These are phyloP conservation scores for Hecatera dysodea DNA, from an alignment of 2,888 invertebrate species.

Conservation along the genomic window DNA sequence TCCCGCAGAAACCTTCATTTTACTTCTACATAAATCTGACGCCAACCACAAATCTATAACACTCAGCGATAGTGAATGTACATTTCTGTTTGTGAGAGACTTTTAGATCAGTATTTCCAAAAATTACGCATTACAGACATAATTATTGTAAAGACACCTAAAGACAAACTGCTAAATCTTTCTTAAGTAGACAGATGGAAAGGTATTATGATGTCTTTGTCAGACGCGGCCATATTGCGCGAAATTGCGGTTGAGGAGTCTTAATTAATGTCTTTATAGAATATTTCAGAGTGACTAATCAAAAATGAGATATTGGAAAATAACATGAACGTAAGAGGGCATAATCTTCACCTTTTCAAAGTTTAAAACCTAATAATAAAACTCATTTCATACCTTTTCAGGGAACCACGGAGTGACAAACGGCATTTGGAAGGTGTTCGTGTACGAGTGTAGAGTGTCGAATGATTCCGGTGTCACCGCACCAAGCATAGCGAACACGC, in stretches of 20 bases:
- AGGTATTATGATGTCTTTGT: too few species aligned
- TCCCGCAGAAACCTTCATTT: too few species aligned
- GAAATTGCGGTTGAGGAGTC: too few species aligned
- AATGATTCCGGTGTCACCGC: slow-evolving; percentile 98
- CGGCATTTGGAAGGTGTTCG: slow-evolving; percentile 98
- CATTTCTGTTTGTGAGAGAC: too few species aligned
- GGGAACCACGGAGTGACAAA: slow-evolving; percentile 98
- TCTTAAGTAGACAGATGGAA: too few species aligned
- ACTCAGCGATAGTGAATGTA: too few species aligned
- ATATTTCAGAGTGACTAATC: too few species aligned
- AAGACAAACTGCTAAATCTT: neutral
- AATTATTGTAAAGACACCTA: neutral
- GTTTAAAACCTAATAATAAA: neutral
- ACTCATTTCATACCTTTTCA: slow-evolving; percentile 92
- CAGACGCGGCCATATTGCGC: too few species aligned
- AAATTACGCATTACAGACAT: too few species aligned
- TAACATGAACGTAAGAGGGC: neutral
- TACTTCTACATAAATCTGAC: too few species aligned
- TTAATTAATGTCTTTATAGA: neutral
- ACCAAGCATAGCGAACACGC: slow-evolving; percentile 97
- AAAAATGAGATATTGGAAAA: neutral
- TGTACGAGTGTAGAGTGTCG: slow-evolving; percentile 98
- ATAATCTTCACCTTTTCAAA: neutral
- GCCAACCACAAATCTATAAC: too few species aligned
- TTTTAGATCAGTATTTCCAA: too few species aligned